Conservation (phyloP, 2,888 invertebrate genomes). For the Andrena minutula region DNA sequence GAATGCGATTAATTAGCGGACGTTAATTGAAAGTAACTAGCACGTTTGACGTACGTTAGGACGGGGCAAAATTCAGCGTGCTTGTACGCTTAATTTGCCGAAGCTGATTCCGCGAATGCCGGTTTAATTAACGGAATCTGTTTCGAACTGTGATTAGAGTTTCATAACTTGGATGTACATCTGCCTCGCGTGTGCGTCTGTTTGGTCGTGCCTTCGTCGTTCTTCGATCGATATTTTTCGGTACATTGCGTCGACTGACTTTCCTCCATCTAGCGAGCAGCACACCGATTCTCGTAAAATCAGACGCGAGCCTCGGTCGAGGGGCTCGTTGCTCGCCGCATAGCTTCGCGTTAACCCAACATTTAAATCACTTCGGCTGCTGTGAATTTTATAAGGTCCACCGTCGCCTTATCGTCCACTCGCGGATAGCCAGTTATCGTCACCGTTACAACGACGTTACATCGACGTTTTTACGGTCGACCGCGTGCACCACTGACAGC, state of each 20-base stretch:
- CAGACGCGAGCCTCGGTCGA: slow-evolving; percentile 4
- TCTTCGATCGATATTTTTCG: slow-evolving; percentile 19
- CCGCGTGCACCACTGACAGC: slow-evolving; percentile 51
- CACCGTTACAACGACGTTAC: slow-evolving; percentile 46
- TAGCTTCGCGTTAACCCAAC: slow-evolving; percentile 21
- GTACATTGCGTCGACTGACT: background rate
- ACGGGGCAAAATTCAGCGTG: slow-evolving; percentile 18
- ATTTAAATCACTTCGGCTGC: slow-evolving; percentile 62
- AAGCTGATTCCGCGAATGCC: slow-evolving; percentile 31
- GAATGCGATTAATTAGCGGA: slow-evolving; percentile 34
- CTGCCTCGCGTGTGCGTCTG: background rate
- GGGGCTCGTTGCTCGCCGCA: background rate
- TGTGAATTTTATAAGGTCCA: slow-evolving; percentile 61
- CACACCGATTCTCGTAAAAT: slow-evolving; percentile 44
- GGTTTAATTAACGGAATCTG: slow-evolving; percentile 47
- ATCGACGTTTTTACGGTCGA: slow-evolving; percentile 60
- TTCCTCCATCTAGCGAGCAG: background rate
- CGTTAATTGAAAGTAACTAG: slow-evolving; percentile 57
- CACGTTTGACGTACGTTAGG: slow-evolving; percentile 40
- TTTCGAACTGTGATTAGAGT: slow-evolving; percentile 52
- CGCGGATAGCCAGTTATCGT: slow-evolving; percentile 57
- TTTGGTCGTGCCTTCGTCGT: background rate
- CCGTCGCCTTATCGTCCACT: slow-evolving; percentile 57
- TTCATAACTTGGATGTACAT: slow-evolving; percentile 38
- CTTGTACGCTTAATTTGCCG: slow-evolving; percentile 51